Conservation (phyloP, 2,113 vertebrate species). For the Muntiacus reevesi region DNA sequence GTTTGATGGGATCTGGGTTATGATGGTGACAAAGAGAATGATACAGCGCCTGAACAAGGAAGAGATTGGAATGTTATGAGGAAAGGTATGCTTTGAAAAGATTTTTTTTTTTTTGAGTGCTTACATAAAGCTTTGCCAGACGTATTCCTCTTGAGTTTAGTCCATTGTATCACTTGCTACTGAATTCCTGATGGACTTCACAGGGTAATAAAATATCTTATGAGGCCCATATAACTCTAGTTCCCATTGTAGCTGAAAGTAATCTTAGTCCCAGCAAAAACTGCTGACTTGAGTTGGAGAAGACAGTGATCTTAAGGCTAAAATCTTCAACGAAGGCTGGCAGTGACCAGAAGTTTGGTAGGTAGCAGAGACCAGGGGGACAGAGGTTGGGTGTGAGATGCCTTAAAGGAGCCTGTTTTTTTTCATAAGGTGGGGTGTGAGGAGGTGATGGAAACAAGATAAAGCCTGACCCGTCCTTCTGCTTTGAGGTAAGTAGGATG, state of each 20-base stretch:
- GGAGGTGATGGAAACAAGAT: not conserved
- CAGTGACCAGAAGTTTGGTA: not conserved
- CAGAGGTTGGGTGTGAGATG: not conserved
- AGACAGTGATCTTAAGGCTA: not conserved
- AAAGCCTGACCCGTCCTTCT: not conserved
- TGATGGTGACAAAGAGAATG: not conserved
- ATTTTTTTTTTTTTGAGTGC: not conserved
- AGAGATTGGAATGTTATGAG: not conserved
- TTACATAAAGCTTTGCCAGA: not conserved
- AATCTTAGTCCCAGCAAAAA: not conserved
- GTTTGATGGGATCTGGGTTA: not conserved
- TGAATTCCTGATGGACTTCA: not conserved
- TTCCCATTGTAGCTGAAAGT: not conserved
- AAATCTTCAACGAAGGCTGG: not conserved
- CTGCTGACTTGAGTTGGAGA: not conserved
- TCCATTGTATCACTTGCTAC: not conserved
- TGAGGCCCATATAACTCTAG: not conserved
- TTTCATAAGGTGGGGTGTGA: not conserved
- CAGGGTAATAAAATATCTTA: not conserved
- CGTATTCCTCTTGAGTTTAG: not conserved
- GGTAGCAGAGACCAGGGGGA: not conserved
- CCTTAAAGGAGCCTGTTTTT: not conserved
- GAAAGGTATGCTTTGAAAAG: not conserved
- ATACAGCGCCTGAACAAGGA: not conserved
- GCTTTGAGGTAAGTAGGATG: not conserved